phyloP scores from a whole-genome alignment of 2,888 invertebrate species.

The Andrena trimmerana region DNA sequence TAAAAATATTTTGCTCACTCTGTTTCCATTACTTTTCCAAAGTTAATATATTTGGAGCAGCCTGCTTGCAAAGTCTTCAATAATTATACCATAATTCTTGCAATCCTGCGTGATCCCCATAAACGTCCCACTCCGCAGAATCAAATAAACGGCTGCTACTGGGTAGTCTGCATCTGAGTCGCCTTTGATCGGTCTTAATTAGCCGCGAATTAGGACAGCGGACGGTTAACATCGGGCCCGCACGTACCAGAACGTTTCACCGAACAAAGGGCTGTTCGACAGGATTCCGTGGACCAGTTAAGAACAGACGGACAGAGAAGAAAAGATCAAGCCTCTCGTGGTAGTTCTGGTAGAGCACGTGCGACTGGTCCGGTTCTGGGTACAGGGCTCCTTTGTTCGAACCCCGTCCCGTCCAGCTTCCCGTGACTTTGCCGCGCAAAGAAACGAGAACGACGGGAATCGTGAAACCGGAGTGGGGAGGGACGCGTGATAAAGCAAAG shows the following conservation, averaged over 20 bases:
- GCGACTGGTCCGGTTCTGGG: constrained; percentile 36
- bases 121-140: not conserved
- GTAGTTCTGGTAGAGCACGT: not conserved
- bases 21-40: no score
- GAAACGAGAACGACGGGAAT: constrained; percentile 14
- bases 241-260: constrained; percentile 2
- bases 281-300: constrained; percentile 29
- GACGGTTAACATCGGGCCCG: constrained; percentile 8
- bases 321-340: constrained; percentile 43
- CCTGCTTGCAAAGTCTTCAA: no score
- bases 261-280: constrained; percentile 2
- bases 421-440: constrained; percentile 21
- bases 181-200: constrained; percentile 60
- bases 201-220: constrained; percentile 41
- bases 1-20: no score
- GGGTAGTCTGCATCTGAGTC: not conserved
- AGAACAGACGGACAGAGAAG: not conserved
- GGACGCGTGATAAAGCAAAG: constrained; percentile 51
- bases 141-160: not conserved
- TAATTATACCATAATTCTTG: no score
- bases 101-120: no score
- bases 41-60: no score
- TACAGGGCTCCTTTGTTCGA: not conserved
- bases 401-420: constrained; percentile 15
- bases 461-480: constrained; percentile 52